These are phyloP conservation scores for Dromococcyx pavoninus DNA, from an alignment of 2,797 vertebrate species.

Conservation along the genomic window DNA sequence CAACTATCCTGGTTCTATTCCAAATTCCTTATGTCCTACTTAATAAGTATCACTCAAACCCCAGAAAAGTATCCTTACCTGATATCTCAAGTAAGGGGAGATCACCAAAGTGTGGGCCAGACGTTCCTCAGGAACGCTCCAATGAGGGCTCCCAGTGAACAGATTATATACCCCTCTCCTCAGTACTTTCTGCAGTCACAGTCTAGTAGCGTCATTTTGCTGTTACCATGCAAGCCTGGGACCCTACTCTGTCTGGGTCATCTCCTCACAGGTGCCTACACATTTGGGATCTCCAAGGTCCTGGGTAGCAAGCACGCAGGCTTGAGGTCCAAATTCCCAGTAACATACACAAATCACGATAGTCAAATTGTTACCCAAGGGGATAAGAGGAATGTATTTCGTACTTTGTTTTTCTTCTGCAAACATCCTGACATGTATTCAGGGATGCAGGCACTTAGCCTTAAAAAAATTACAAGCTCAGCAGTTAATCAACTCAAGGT, in stretches of 20 bases:
- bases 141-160: too few species aligned
- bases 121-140: neutral
- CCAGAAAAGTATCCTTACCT: neutral
- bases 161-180: neutral
- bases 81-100: neutral
- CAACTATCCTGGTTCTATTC: neutral
- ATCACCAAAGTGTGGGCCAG: too few species aligned
- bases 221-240: neutral
- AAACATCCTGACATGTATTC: too few species aligned
- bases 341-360: neutral
- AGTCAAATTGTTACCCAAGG: neutral
- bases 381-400: too few species aligned
- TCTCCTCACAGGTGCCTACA: neutral
- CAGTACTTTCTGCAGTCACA: neutral
- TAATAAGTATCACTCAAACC: neutral
- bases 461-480: too few species aligned
- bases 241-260: neutral
- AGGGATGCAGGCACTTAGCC: too few species aligned
- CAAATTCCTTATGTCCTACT: neutral
- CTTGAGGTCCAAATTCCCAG: neutral
- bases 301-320: neutral
- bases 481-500: too few species aligned
- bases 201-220: too few species aligned
- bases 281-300: too few species aligned
- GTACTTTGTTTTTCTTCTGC: too few species aligned